Base-by-base conservation (phyloP, 1,140 invertebrate genomes). In the Platyscapa corneri region DNA sequence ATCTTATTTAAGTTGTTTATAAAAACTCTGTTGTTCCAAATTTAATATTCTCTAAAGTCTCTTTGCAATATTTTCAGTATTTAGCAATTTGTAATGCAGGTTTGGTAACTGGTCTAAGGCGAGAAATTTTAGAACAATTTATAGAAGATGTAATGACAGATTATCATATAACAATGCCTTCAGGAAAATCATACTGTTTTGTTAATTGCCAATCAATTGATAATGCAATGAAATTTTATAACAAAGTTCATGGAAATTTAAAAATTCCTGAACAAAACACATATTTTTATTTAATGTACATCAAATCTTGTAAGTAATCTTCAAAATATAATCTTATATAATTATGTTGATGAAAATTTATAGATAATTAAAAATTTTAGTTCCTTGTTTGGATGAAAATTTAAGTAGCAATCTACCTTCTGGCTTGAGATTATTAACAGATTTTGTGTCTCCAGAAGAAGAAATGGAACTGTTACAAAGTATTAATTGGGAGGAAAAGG, bases 171-270 rank as follows among this genome's bases (percentile, higher is more conserved):
- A 89, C 95, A 32, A 96, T 97, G 95, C 87, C 96, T 79, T 94
- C 95, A 27, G 94, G 94, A 78, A 97, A 97, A 93, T 96, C 96
- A 0, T 97, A 96, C 89, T 95, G 95, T 78, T 97, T 97, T 93
- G 88, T 98, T 3, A 91, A 92, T 75, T 97, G 95, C 89, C 74
- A 88, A 16, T 89, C 91, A 3, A 32, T 92, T 6, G 86, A 92
- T 23, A 92, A 94, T 87, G 94, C 96, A 10, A 84, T 88, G 72
- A 87, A 88, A 53, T 94, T 95, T 23, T 95, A 93, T 86, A 82
- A 93, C 16, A 90, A 92, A 72, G 92, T 95, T 85, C 94, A 96
- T 92, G 95, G 95, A 32, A 89, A 89, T 56, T 85, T 93, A 14
- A 91, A 92, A 64, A 90, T 95, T 87, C 94, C 94, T 75, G 94